Conservation (phyloP, 2,797 vertebrate species). For the Champsocephalus gunnari region DNA sequence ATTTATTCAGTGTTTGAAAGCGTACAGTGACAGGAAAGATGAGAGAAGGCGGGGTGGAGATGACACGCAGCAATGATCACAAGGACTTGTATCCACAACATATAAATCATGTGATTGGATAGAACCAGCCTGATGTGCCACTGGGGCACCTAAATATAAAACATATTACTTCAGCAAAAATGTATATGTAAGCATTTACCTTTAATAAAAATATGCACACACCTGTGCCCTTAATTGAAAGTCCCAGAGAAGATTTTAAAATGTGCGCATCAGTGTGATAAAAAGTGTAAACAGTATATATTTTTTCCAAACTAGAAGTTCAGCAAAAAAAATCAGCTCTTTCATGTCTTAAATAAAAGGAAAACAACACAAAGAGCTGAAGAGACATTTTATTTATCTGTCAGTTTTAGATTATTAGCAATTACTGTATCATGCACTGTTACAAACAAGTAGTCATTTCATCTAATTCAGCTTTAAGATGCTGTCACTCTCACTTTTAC, state of each 20-base stretch:
- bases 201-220: constrained; percentile 2
- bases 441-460: too few species aligned
- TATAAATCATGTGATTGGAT: constrained; percentile 21
- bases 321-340: neutral
- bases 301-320: neutral
- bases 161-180: constrained; percentile 18
- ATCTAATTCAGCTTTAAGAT: too few species aligned
- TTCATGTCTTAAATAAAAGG: too few species aligned
- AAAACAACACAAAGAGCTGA: too few species aligned
- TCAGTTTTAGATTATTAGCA: too few species aligned
- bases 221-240: constrained; percentile 20
- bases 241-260: neutral
- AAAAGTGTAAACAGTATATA: neutral
- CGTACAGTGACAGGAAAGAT: constrained; percentile 29
- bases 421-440: too few species aligned
- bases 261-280: neutral
- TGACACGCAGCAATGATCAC: constrained; percentile 13
- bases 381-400: too few species aligned
- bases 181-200: neutral
- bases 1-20: constrained; percentile 39
- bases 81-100: constrained; percentile 8
- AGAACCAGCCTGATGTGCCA: neutral
- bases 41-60: constrained; percentile 18
- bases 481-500: neutral
- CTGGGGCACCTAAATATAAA: constrained; percentile 5